These are phyloP conservation scores for Bufo bufo DNA, from an alignment of 2,113 vertebrate genomes.

Conservation along the genomic window DNA sequence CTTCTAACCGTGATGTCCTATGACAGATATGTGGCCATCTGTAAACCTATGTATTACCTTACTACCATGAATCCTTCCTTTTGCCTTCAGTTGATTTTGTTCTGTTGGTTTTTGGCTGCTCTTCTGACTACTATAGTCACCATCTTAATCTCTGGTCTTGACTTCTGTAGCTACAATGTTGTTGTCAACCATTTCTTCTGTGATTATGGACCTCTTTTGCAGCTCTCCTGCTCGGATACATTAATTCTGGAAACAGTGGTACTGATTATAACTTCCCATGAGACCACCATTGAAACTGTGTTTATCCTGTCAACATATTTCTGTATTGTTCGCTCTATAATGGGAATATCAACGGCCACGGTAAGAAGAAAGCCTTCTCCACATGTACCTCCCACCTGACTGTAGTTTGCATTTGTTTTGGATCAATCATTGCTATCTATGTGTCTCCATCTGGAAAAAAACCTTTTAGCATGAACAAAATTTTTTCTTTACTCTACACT, in stretches of 20 bases:
- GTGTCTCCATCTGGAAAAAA: neutral
- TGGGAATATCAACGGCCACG: neutral
- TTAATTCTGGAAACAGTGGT: neutral
- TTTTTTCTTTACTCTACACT: slow-evolving; percentile 28
- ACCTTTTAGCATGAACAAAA: neutral
- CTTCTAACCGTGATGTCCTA: slow-evolving; percentile 42
- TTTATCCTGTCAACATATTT: slow-evolving; percentile 25
- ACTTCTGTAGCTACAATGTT: slow-evolving; percentile 28
- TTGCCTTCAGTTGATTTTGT: neutral
- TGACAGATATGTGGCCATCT: slow-evolving; percentile 38
- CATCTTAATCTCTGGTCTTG: neutral
- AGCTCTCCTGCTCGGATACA: slow-evolving; percentile 45
- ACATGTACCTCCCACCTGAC: slow-evolving; percentile 43
- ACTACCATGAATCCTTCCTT: neutral
- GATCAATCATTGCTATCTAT: slow-evolving; percentile 33
- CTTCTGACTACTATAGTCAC: neutral
- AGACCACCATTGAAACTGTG: neutral
- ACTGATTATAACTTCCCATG: neutral
- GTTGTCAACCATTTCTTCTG: slow-evolving; percentile 47
- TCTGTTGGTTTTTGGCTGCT: slow-evolving; percentile 9
- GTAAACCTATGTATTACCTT: neutral
- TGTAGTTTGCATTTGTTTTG: slow-evolving; percentile 29
- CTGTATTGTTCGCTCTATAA: slow-evolving; percentile 24
- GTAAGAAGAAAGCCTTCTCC: slow-evolving; percentile 37
- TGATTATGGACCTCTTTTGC: slow-evolving; percentile 26